These are phyloP conservation scores for Rhinolophus ferrumequinum DNA, from an alignment of 2,113 vertebrate species.

Conservation along the genomic window DNA sequence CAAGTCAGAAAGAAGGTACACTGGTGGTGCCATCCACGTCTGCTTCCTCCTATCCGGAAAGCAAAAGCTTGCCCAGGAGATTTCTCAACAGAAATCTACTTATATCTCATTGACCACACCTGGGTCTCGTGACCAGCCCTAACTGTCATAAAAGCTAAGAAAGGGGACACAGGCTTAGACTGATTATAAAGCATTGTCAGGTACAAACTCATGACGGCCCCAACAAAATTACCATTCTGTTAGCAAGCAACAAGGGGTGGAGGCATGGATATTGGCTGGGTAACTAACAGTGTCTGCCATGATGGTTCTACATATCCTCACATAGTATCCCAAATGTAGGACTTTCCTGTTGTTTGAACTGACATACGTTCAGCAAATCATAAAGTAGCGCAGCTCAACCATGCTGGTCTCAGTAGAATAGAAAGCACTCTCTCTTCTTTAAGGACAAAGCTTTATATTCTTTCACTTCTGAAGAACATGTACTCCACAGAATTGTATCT, in stretches of 20 bases:
- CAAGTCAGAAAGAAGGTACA: neutral
- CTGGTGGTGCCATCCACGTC: neutral
- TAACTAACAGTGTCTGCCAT: neutral
- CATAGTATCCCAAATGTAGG: neutral
- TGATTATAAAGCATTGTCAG: neutral
- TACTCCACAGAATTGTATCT: neutral
- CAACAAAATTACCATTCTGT: neutral
- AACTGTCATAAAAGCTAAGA: neutral
- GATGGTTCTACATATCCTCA: neutral
- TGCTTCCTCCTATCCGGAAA: neutral
- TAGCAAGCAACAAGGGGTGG: neutral
- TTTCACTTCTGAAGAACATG: neutral
- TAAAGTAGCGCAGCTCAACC: neutral
- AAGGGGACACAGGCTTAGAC: neutral
- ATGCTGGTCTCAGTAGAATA: neutral
- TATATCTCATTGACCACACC: neutral
- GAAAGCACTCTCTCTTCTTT: neutral
- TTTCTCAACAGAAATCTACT: conserved; percentile 30
- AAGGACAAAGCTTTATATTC: neutral
- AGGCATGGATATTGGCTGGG: neutral
- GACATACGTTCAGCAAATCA: neutral
- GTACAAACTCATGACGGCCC: neutral
- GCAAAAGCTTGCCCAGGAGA: neutral
- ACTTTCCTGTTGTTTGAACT: neutral
- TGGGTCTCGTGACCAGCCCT: neutral